These are phyloP conservation scores for Nibea coibor DNA, from an alignment of 2,113 vertebrate genomes.

Conservation along the genomic window DNA sequence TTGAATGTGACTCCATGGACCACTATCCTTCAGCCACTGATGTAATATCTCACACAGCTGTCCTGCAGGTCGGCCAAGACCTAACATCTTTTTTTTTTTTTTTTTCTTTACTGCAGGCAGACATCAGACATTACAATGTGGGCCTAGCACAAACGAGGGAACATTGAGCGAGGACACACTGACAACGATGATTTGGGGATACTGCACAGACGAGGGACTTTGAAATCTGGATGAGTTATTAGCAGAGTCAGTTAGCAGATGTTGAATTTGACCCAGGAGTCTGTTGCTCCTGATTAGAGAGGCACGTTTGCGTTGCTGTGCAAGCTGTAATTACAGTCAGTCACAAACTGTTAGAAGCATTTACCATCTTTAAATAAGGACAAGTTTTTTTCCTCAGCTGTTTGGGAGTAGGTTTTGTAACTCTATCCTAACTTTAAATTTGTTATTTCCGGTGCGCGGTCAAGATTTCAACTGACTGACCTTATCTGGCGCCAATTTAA, in stretches of 20 bases:
- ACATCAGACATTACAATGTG: slow-evolving; percentile 3
- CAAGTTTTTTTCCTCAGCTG: neutral
- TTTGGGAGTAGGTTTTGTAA: neutral
- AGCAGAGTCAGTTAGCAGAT: slow-evolving; percentile 30
- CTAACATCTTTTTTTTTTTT: neutral
- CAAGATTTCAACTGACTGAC: neutral
- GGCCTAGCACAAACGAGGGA: neutral
- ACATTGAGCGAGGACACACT: slow-evolving; percentile 1
- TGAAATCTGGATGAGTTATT: slow-evolving; percentile 6
- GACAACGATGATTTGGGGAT: slow-evolving; percentile 19
- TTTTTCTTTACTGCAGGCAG: neutral
- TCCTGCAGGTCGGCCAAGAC: slow-evolving; percentile 2
- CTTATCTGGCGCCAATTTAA: neutral
- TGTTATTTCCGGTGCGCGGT: neutral
- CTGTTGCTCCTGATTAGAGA: slow-evolving; percentile 2
- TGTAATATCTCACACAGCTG: neutral
- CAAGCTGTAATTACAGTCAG: slow-evolving; percentile 15
- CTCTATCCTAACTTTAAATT: neutral
- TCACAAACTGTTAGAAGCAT: slow-evolving; percentile 1
- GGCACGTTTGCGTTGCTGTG: neutral
- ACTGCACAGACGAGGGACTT: neutral
- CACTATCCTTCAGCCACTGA: neutral
- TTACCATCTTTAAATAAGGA: neutral
- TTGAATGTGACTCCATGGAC: neutral
- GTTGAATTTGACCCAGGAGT: slow-evolving; percentile 21